Percentiles rank a stretch among this genome's conserved stretches.
These are phyloP conservation scores for Akabosia matsudoensis DNA, from an alignment of 1,140 invertebrate genomes.

Conservation along the genomic window DNA sequence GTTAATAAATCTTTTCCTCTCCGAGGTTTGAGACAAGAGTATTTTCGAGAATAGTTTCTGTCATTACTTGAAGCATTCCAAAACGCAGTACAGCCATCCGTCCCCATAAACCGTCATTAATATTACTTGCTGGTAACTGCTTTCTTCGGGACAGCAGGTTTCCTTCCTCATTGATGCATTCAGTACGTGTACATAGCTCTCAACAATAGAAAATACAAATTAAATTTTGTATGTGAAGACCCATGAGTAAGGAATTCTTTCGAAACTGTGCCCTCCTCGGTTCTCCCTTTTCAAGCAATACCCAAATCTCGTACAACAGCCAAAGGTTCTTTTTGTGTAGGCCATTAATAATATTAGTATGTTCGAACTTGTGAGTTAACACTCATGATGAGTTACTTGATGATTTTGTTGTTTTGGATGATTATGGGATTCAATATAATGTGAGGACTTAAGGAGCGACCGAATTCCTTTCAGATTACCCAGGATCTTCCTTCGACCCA, in stretches of 20 bases:
- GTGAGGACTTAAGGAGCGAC: slow-evolving; percentile 13
- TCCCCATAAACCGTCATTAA: slow-evolving; percentile 10
- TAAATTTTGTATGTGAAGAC: too few relatives aligned
- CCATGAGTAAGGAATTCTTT: too few relatives aligned
- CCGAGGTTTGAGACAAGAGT: too few relatives aligned
- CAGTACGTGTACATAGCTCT: background rate
- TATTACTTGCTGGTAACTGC: slow-evolving; percentile 6
- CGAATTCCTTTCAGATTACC: slow-evolving; percentile 22
- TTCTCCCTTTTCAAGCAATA: background rate
- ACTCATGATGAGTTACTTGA: background rate
- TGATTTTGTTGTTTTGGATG: background rate
- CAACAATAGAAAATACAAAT: too few relatives aligned
- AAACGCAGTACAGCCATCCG: slow-evolving; percentile 2
- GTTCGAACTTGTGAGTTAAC: background rate
- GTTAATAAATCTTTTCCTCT: too few relatives aligned
- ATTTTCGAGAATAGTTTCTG: too few relatives aligned
- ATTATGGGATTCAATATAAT: background rate
- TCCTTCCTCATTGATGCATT: background rate
- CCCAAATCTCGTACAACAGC: too few relatives aligned
- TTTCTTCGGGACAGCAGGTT: slow-evolving; percentile 2
- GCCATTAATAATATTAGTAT: too few relatives aligned
- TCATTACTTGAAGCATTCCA: background rate
- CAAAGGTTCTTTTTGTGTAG: too few relatives aligned
- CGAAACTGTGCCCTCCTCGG: background rate
- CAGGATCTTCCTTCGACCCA: background rate